These are phyloP conservation scores for Tortrix viridana DNA, from an alignment of 2,888 invertebrate genomes.

Conservation along the genomic window DNA sequence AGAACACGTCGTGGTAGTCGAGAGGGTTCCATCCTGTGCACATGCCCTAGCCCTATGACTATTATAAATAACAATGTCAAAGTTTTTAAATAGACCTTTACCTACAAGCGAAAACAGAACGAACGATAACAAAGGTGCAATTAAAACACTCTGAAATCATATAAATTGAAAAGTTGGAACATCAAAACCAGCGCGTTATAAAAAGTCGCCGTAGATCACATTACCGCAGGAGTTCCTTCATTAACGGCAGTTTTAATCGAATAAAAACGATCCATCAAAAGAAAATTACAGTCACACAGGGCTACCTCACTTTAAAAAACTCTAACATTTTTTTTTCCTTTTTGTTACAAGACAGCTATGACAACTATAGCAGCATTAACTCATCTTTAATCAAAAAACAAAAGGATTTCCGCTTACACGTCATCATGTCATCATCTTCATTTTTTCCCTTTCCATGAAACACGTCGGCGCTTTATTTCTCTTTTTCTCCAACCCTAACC, in stretches of 20 bases:
- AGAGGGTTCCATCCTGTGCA: too few species aligned
- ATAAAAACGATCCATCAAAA: slow-evolving; percentile 80
- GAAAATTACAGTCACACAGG: slow-evolving; percentile 58
- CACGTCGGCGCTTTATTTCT: slow-evolving; percentile 2
- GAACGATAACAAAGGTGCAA: slow-evolving; percentile 3
- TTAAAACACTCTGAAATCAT: neutral
- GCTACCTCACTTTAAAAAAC: neutral
- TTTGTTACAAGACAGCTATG: neutral
- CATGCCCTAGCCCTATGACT: too few species aligned
- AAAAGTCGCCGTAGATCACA: slow-evolving; percentile 21
- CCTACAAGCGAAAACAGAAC: neutral
- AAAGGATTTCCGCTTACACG: neutral
- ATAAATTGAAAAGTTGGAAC: slow-evolving; percentile 30
- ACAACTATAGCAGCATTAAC: neutral
- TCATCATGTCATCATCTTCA: neutral
- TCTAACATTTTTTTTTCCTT: neutral
- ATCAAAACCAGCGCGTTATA: slow-evolving; percentile 23
- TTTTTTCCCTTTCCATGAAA: neutral
- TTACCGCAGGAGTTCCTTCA: slow-evolving; percentile 56
- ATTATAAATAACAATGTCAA: neutral
- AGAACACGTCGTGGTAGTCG: too few species aligned
- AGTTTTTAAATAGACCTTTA: neutral
- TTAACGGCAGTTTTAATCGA: slow-evolving; percentile 66
- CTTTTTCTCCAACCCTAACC: slow-evolving; percentile 56
- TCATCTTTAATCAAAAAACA: neutral